Base-by-base conservation (phyloP, 2,888 invertebrate genomes). In the Limnephilus lunatus region DNA sequence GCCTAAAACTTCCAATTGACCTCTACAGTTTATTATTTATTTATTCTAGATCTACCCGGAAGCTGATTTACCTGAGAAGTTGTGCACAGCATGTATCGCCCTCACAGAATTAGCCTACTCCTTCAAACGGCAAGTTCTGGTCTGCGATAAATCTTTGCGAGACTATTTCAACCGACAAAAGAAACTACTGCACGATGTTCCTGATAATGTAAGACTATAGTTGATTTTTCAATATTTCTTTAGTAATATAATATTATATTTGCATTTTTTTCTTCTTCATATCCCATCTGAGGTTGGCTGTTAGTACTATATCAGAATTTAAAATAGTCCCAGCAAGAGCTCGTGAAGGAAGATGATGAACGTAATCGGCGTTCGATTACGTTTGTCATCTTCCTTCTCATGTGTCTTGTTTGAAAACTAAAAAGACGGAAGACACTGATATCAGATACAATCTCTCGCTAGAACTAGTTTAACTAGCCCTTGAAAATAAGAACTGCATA, bases 51-150 rank as follows among this genome's bases (percentile, higher is more conserved):
- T 92, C 53, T 90, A 30, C 0, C 82, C 35, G 12, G 53, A 91
- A 86, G 90, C 91, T 31, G 82, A 91, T 81, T 39, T 92, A 25
- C 91, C 92, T 3, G 68, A 91, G 3, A 81, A 90, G 25, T 85
- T 92, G 14, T 92, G 92, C 30, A 53, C 32, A 9, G 15, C 19
- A 11, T 92, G 92, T 39, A 81, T 90, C 11, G 32, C 31, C 15
- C 44, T 81, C 39, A 81, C 80, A 32, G 85, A 87, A 32, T 31
- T 31, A 68, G 91, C 92, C 7, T 90, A 81, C 30, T 81, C 85
- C 19, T 92, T 92, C 44, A 92, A 90, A 80, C 35, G 81, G n/a
- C 91, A 92, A 87, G 90, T 90, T 25, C 44, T 81, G 25, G n/a
- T 39, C 11, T 91, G 90, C 3, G 87, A 92, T 39, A 53, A 30